These are phyloP conservation scores for Chiloscyllium punctatum DNA, from an alignment of 2,797 vertebrate species.

Conservation along the genomic window DNA sequence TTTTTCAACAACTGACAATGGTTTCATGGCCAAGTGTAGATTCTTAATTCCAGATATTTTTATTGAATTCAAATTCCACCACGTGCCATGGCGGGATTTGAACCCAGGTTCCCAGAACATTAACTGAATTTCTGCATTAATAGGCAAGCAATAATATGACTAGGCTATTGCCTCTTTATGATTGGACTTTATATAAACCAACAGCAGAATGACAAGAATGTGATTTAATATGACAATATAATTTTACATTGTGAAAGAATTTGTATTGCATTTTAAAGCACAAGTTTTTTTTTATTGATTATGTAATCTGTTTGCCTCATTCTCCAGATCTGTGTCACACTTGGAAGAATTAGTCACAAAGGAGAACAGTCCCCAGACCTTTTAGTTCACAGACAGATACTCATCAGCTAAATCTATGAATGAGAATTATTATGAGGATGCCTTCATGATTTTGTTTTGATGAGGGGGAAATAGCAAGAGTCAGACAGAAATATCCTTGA, in stretches of 20 bases:
- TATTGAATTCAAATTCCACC: no score
- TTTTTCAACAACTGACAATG: no score
- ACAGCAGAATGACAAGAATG: background rate
- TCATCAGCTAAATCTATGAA: background rate
- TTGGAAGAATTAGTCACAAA: background rate
- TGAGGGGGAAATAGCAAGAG: background rate
- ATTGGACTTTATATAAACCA: background rate
- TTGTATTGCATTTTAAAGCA: background rate
- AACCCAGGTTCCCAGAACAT: no score
- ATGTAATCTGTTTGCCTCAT: background rate
- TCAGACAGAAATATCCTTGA: background rate
- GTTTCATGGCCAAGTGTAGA: no score
- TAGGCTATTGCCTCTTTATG: no score
- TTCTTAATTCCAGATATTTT: no score
- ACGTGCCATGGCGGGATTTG: no score
- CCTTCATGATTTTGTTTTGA: background rate
- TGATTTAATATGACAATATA: background rate
- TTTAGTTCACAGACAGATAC: background rate
- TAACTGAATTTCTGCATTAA: no score
- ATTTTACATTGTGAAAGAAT: background rate
- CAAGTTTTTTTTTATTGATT: background rate
- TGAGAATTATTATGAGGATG: constrained; percentile 14
- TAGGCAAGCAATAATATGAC: no score
- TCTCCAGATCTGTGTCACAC: background rate
- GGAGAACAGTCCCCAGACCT: background rate